Conservation (phyloP, 2,113 vertebrate species). For the Melanocharis versteri region DNA sequence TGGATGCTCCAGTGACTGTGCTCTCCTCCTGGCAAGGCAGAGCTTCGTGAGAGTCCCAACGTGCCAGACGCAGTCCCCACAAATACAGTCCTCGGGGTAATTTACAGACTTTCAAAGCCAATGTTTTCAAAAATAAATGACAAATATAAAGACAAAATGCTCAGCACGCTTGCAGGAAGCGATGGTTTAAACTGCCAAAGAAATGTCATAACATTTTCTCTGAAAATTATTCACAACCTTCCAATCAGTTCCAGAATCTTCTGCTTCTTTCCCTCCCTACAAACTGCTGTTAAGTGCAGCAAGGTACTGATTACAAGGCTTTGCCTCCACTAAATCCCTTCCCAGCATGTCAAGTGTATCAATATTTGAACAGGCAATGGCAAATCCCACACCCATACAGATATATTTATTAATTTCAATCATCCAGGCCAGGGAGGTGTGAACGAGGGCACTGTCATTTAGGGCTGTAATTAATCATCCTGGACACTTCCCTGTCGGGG, state of each 20-base stretch:
- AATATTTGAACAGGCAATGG: slow-evolving; percentile 23
- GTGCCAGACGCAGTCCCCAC: fast-evolving
- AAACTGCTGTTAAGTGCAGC: background rate
- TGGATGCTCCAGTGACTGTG: fast-evolving
- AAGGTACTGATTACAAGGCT: background rate
- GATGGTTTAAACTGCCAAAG: background rate
- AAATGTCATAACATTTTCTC: background rate
- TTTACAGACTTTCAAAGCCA: background rate
- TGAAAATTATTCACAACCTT: background rate
- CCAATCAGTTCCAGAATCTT: background rate
- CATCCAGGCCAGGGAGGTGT: background rate
- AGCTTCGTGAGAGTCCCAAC: fast-evolving
- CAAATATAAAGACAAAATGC: background rate
- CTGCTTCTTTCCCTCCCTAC: background rate
- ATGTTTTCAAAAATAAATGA: background rate
- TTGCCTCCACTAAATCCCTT: background rate
- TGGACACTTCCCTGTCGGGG: slow-evolving; percentile 52
- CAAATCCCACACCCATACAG: background rate
- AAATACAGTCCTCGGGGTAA: background rate
- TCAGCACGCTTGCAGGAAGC: background rate
- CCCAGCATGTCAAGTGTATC: background rate
- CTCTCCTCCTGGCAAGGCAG: background rate
- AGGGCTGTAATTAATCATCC: slow-evolving; percentile 65
- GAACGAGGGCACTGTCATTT: slow-evolving; percentile 22
- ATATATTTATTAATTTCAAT: slow-evolving; percentile 53